phyloP scores from a whole-genome alignment of 1,140 invertebrate genomes.

The Scaptomyza pallida region DNA sequence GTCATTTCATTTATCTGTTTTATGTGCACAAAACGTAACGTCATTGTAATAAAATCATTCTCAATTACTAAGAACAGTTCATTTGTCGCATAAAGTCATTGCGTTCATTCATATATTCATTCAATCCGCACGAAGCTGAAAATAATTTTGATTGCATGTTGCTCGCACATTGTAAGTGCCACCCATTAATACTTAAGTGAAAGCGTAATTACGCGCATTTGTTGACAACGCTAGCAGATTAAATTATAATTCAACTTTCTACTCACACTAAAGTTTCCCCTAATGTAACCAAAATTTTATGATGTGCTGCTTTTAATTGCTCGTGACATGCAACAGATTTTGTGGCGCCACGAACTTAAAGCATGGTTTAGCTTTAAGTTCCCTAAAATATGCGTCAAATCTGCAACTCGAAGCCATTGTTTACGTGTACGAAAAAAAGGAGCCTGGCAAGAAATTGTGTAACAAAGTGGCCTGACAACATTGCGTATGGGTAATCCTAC shows the following conservation, averaged over 20 bases:
- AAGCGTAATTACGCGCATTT: slow-evolving; percentile 47
- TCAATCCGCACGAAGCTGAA: background rate
- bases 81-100: slow-evolving; percentile 21
- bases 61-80: background rate
- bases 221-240: slow-evolving; percentile 38
- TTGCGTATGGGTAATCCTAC: slow-evolving; percentile 77
- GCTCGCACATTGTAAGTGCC: slow-evolving; percentile 16
- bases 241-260: slow-evolving; percentile 25
- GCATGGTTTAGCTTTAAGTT: slow-evolving; percentile 20
- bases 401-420: slow-evolving; percentile 6
- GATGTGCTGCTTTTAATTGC: slow-evolving; percentile 40
- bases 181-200: slow-evolving; percentile 41
- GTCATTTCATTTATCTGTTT: slow-evolving; percentile 9
- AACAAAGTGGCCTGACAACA: slow-evolving; percentile 73
- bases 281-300: slow-evolving; percentile 27
- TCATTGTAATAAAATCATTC: slow-evolving; percentile 7
- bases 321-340: slow-evolving; percentile 32
- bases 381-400: background rate
- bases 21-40: slow-evolving; percentile 13
- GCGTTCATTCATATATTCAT: background rate
- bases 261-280: background rate
- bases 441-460: slow-evolving; percentile 41
- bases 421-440: background rate
- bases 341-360: background rate
- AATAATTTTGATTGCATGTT: slow-evolving; percentile 29